Evolutionary conservation across 2,797 vertebrate genomes (phyloP), one percentile per base, ranked within the genome.

Genomic region (Alcedo atthis): DNA sequence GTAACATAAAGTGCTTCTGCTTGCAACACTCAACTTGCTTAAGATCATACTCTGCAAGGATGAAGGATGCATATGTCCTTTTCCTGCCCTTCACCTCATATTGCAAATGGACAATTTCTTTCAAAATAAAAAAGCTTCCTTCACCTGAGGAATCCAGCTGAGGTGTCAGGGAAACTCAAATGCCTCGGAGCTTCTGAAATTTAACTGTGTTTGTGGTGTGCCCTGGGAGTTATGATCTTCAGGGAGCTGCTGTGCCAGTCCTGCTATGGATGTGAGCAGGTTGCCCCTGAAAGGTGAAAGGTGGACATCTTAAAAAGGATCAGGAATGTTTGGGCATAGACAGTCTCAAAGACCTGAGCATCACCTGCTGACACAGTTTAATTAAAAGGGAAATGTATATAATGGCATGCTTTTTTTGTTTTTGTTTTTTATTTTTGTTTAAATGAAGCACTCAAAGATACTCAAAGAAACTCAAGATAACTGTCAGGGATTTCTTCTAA

Each of bases 401-500:
- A 15, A 18, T 59, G 12, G 10, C 5, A 33, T 14, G 15, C 15
- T 51, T 51, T 49, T 15, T 48, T 48, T 21, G 10, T 48, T 49
- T 49, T 25, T 25, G 25, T 15, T 26, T 25, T 49, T 49, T 51
- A 26, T 1, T 19, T 35, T 25, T 19, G 16, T 51, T 16, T 74
- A 40, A 40, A 40, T 40, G 37, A 40, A 40, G 37, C 15, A 40
- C 37, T 40, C n/a, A n/a, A n/a, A n/a, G n/a, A n/a, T n/a, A n/a
- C n/a, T n/a, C n/a, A n/a, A n/a, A 48, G 55, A 91, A 86, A 92
- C 79, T 64, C 17, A 62, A 76, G 40, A 18, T 57, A 81, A 61
- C 54, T 45, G n/a, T 78, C 54, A 84, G 42, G n/a, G 54, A 53
- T 90, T 93, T 86, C 68, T 70, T 85, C 82, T 87, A 75, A 77